phyloP scores from a whole-genome alignment of 2,888 invertebrate genomes.

The Tribolium freemani region DNA sequence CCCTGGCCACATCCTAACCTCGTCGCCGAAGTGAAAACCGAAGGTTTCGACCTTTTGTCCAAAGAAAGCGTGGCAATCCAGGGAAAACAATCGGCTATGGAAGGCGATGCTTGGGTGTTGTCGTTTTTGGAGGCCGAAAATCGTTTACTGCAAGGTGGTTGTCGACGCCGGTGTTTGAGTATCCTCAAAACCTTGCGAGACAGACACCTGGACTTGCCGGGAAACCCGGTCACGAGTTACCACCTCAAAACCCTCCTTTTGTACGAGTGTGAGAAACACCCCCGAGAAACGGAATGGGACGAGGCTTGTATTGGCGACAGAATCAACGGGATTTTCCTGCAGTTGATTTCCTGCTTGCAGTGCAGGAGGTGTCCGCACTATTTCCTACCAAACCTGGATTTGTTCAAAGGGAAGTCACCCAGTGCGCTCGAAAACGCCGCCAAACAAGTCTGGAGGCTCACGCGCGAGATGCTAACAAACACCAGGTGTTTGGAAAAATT shows the following conservation, averaged over 20 bases:
- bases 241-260: slow-evolving; percentile 83
- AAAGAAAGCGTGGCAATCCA: slow-evolving; percentile 80
- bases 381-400: slow-evolving; percentile 85
- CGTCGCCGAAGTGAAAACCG: slow-evolving; percentile 85
- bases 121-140: slow-evolving; percentile 85
- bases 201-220: slow-evolving; percentile 81
- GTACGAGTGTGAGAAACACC: slow-evolving; percentile 92
- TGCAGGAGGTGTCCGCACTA: slow-evolving; percentile 89
- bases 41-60: slow-evolving; percentile 86
- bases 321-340: slow-evolving; percentile 85
- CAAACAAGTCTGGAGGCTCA: slow-evolving; percentile 85
- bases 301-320: slow-evolving; percentile 84
- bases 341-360: slow-evolving; percentile 88
- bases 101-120: slow-evolving; percentile 90
- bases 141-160: slow-evolving; percentile 77
- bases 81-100: slow-evolving; percentile 82
- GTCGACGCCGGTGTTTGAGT: slow-evolving; percentile 79
- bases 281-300: slow-evolving; percentile 86
- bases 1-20: slow-evolving; percentile 87
- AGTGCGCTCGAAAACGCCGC: slow-evolving; percentile 84
- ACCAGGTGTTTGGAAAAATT: slow-evolving; percentile 84
- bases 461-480: slow-evolving; percentile 84
- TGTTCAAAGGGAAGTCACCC: slow-evolving; percentile 85
- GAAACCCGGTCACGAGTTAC: slow-evolving; percentile 84
- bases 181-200: slow-evolving; percentile 85